Evolutionary conservation across 2,888 invertebrate genomes (phyloP), one percentile per base, ranked within the genome.

Genomic region (Desoria tigrina): DNA sequence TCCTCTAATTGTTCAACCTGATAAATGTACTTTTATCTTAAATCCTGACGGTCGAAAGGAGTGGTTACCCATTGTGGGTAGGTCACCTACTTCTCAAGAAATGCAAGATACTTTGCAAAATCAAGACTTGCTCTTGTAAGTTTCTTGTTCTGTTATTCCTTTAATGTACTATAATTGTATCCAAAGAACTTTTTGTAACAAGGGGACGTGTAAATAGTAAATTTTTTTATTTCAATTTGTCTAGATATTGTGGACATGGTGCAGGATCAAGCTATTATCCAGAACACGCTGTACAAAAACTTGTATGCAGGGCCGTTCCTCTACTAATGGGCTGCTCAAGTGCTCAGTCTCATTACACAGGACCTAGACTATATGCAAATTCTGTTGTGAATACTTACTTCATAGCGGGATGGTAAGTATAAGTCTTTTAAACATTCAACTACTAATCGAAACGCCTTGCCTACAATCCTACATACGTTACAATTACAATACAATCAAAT

Each of bases 181-280:
- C n/a, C n/a, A n/a, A n/a, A n/a, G n/a, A n/a, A n/a, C n/a, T n/a
- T n/a, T n/a, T n/a, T n/a, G n/a, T n/a, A n/a, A n/a, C n/a, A n/a
- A n/a, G n/a, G n/a, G n/a, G n/a, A n/a, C n/a, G n/a, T n/a, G n/a
- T 14, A 39, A 14, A 39, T 39, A 14, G 11, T n/a, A n/a, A n/a
- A n/a, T n/a, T n/a, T n/a, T n/a, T n/a, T n/a, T n/a, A 14, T 45
- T 45, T 14, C 7, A 18, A 42, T 27, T 53, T 54, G 16, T 1
- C 0, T 78, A 89, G 89, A 56, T 90, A 89, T 79, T 86, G 86
- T 79, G 91, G 90, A 0, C 90, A 91, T 82, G 90, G 90, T 1
- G 86, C 86, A 78, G 90, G 90, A 0, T 84, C 85, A 65, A 85
- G 86, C 76, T 86, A 86, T 77, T 83, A 87, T 39, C 80, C 82